Base-by-base conservation (phyloP, 2,113 vertebrate species). In the Heterotilapia buettikoferi region DNA sequence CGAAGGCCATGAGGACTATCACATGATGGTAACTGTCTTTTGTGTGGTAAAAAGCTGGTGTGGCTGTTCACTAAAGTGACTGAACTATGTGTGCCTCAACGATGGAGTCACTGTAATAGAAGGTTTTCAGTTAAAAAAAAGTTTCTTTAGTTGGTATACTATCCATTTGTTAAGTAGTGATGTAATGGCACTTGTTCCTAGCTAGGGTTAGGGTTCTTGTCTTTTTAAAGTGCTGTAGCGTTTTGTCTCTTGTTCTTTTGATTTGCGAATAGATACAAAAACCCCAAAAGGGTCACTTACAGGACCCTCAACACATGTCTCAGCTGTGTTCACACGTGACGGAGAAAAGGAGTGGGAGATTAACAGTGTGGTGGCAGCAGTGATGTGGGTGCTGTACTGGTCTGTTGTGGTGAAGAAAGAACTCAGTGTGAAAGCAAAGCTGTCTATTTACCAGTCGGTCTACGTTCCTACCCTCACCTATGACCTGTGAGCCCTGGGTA, bases 1-100 rank as follows among this genome's bases (percentile, higher is more conserved):
- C 83, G 98, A 99, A 97, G 99, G 97, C 94, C 97, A 99, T 5
- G 98, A 99, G 61, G 99, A 98, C 95, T 99, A 99, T 96, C 97
- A 99, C 96, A 99, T 99, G 99, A 98, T 99, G 98, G 99, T 99
- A 96, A 92, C 45, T 82, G 56, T 73, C 57, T 16, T 21, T 53
- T 52, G 40, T 12, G 45, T 33, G 24, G 26, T 78, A 9, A 50
- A 78, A 31, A 8, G 71, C 43, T 76, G 43, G 40, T 31, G 40
- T 76, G 38, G 71, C 6, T 47, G 43, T 50, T 78, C 43, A 0
- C 43, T 78, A 76, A 47, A 76, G 43, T 76, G 24, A 29, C 43
- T 50, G 43, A 78, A 50, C 43, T 78, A 47, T 73, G 80, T 52
- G 54, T 54, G 10, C 83, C 80, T 9, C 38, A 85, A 80, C 50